A percentile compares a stretch with the other conserved stretches of the same genome.
Evolutionary conservation across 2,797 vertebrate species (phyloP).

Genomic region (Manis pentadactyla): DNA sequence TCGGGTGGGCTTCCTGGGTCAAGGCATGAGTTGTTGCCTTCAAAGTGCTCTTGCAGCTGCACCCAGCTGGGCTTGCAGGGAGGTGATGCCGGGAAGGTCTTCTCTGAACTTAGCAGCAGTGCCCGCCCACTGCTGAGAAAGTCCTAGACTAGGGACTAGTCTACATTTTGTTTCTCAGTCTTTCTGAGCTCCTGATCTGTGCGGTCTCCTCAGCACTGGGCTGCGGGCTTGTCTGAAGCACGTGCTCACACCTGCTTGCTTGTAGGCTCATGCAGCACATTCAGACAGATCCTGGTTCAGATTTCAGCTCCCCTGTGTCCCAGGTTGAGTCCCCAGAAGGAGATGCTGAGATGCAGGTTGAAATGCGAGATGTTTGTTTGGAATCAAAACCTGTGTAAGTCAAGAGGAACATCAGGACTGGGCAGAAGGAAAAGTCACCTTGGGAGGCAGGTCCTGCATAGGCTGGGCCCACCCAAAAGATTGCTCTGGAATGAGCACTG

Average conservation of each 20-base stretch:
- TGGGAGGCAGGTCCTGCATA: not conserved
- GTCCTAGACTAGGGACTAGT: not conserved
- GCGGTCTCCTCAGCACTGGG: not conserved
- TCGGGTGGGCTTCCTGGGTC: constrained; percentile 18
- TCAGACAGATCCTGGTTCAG: not conserved
- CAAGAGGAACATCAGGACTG: not conserved
- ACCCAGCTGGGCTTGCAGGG: constrained; percentile 23
- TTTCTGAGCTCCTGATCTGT: not conserved
- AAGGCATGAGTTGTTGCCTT: constrained; percentile 38
- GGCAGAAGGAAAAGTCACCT: not conserved
- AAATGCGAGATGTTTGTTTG: not conserved
- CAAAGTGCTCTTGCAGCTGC: constrained; percentile 39
- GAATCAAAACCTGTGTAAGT: not conserved
- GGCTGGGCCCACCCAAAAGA: not conserved
- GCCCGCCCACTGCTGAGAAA: constrained; percentile 47
- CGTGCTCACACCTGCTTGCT: not conserved
- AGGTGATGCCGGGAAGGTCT: constrained; percentile 25
- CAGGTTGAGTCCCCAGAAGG: not conserved
- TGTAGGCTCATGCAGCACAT: not conserved
- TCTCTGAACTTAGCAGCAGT: constrained; percentile 57
- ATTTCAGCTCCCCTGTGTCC: not conserved
- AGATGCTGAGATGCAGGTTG: not conserved
- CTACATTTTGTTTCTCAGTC: not conserved
- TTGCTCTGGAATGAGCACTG: not conserved
- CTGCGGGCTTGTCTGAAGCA: not conserved